Evolutionary conservation across 1,140 invertebrate species (phyloP).

Genomic region (Portunus trituberculatus): DNA sequence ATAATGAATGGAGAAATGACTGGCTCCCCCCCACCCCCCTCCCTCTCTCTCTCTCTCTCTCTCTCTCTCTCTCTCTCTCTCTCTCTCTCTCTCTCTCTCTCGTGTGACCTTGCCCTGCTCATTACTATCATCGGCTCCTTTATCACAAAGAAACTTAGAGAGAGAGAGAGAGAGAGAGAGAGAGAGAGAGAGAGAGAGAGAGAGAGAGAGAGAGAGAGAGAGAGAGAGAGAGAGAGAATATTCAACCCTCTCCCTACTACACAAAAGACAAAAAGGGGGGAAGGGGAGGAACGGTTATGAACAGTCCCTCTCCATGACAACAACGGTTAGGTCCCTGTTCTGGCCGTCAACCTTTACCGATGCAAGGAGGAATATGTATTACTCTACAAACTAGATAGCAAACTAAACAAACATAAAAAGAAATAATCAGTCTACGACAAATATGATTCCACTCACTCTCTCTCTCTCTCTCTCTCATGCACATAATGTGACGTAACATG

Average conservation of each 20-base stretch:
- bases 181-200: conserved; percentile 6
- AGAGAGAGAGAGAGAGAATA: background rate
- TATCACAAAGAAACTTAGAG: background rate
- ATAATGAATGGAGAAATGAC: conserved; percentile 57
- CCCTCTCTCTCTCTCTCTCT: conserved; percentile 29
- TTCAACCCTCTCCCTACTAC: no score
- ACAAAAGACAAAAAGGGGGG: no score
- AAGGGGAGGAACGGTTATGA: no score
- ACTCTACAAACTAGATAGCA: no score
- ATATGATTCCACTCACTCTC: background rate
- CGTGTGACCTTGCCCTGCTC: no score
- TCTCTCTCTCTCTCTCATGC: background rate
- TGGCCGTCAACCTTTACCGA: background rate
- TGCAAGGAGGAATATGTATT: no score
- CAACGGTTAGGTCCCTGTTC: background rate
- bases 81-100: conserved; percentile 25
- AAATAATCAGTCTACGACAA: background rate
- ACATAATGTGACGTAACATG: background rate
- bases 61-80: conserved; percentile 8
- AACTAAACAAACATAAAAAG: background rate
- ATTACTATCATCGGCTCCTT: no score
- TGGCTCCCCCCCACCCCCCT: background rate
- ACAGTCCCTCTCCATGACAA: background rate
- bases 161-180: background rate
- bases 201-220: conserved; percentile 6